Evolutionary conservation across 2,888 invertebrate genomes (phyloP).

Genomic region (Myopa testacea): DNA sequence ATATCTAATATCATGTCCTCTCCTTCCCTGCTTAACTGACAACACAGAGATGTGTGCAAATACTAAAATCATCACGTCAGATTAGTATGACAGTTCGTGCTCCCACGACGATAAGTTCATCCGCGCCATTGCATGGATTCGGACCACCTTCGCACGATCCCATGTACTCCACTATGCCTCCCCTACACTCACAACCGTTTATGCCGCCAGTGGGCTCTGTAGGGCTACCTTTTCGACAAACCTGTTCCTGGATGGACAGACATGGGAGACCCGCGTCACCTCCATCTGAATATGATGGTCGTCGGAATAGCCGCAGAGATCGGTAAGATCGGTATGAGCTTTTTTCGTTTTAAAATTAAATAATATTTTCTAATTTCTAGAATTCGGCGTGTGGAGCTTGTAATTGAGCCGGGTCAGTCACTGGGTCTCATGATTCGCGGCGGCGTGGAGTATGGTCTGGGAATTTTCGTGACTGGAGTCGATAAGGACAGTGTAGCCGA

Average conservation of each 20-base stretch:
- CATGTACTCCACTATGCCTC: slow-evolving; percentile 67
- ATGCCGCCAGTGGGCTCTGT: slow-evolving; percentile 55
- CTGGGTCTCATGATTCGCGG: slow-evolving; percentile 95
- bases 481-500: slow-evolving; percentile 95
- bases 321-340: slow-evolving; percentile 52
- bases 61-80: slow-evolving; percentile 89
- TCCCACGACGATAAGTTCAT: slow-evolving; percentile 74
- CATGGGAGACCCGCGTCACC: slow-evolving; percentile 91
- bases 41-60: slow-evolving; percentile 74
- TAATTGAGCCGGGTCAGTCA: slow-evolving; percentile 90
- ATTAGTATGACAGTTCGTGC: slow-evolving; percentile 90
- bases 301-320: slow-evolving; percentile 66
- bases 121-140: slow-evolving; percentile 74
- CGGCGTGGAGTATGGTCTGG: slow-evolving; percentile 93
- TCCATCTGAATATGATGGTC: slow-evolving; percentile 73
- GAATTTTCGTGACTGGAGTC: slow-evolving; percentile 95
- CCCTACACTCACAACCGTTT: slow-evolving; percentile 61
- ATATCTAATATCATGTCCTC: no score
- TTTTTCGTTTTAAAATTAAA: no score
- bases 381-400: slow-evolving; percentile 80
- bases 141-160: slow-evolving; percentile 68
- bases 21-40: slow-evolving; percentile 45
- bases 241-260: slow-evolving; percentile 95
- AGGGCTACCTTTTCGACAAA: slow-evolving; percentile 73
- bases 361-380: slow-evolving; percentile 48